phyloP scores from a whole-genome alignment of 2,797 vertebrate species.

The Anniella stebbinsi region DNA sequence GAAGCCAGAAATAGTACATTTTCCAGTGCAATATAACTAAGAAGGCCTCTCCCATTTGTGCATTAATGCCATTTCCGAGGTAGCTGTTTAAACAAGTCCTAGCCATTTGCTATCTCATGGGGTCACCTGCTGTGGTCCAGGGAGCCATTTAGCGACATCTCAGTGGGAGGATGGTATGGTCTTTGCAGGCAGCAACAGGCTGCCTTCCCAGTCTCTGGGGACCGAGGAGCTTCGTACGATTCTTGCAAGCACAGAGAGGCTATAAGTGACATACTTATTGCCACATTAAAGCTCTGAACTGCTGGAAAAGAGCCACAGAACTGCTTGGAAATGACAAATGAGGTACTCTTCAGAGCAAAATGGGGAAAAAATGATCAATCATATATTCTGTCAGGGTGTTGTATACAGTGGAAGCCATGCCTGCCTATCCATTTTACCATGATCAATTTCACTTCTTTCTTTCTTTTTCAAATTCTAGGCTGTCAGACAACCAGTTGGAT shows the following conservation, averaged over 20 bases:
- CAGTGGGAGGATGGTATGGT: constrained; percentile 17
- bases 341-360: constrained; percentile 53
- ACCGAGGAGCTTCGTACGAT: constrained; percentile 9
- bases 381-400: neutral
- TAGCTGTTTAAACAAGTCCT: neutral
- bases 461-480: neutral
- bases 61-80: neutral
- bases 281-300: constrained; percentile 32
- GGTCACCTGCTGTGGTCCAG: neutral
- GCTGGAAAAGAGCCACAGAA: constrained; percentile 57
- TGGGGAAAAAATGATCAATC: constrained; percentile 49
- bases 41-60: neutral
- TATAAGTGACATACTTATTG: constrained; percentile 46
- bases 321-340: constrained; percentile 61
- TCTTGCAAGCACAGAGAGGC: constrained; percentile 40
- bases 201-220: constrained; percentile 36
- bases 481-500: neutral
- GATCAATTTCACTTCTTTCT: neutral
- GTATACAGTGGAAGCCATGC: constrained; percentile 42
- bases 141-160: neutral
- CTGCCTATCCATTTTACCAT: constrained; percentile 18
- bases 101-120: neutral
- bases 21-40: neutral
- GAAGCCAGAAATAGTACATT: neutral
- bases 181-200: neutral